These are phyloP conservation scores for Amphiura filiformis DNA, from an alignment of 35 echinoderm and acorn worm species.

Conservation along the genomic window DNA sequence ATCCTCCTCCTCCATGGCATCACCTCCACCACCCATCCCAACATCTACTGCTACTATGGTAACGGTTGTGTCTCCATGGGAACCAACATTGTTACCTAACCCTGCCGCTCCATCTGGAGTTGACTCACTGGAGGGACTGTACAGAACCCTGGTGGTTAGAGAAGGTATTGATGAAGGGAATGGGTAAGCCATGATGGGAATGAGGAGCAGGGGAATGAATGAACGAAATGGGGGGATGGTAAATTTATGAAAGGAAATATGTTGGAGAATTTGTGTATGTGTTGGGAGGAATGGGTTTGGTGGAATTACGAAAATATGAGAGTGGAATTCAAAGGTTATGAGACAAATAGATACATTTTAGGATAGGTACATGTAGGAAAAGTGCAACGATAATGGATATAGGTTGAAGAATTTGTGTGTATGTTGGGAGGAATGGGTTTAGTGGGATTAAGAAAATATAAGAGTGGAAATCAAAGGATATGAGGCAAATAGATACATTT, in stretches of 20 bases:
- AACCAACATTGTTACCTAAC: neutral
- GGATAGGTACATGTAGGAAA: too few relatives aligned
- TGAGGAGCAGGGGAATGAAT: neutral
- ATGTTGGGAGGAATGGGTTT: too few relatives aligned
- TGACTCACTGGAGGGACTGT: neutral
- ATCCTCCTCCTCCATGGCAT: conserved; percentile 32
- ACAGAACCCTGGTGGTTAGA: neutral
- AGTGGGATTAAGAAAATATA: too few relatives aligned
- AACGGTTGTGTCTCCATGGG: neutral
- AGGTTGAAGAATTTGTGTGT: too few relatives aligned
- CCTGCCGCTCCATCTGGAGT: neutral
- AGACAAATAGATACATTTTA: too few relatives aligned
- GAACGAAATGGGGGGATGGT: neutral
- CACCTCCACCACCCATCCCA: neutral
- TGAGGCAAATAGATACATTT: too few relatives aligned
- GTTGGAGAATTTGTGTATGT: too few relatives aligned
- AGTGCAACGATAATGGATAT: too few relatives aligned
- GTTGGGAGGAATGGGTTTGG: too few relatives aligned
- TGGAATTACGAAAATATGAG: too few relatives aligned
- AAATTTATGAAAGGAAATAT: neutral
- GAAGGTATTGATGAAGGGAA: neutral
- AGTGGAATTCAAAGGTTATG: too few relatives aligned
- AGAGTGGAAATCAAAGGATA: too few relatives aligned
- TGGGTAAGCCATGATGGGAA: neutral
- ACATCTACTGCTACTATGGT: neutral